A percentile compares a stretch with the other conserved stretches of the same genome.
These are phyloP conservation scores for Tuberolachnus salignus DNA, from an alignment of 2,888 invertebrate species.

Conservation along the genomic window DNA sequence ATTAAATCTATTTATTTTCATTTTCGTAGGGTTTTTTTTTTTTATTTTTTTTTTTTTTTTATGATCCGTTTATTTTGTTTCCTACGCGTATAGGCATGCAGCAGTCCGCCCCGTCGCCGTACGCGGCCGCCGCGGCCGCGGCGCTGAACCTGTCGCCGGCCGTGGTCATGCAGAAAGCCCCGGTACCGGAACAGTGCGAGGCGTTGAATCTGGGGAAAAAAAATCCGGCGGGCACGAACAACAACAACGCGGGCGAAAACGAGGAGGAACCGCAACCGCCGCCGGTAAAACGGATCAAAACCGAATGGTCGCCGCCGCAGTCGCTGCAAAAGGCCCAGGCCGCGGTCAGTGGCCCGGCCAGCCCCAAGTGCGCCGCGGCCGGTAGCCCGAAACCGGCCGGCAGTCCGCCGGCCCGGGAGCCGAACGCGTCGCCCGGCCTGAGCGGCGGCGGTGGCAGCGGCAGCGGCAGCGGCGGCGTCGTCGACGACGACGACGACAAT, in stretches of 20 bases:
- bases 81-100: background rate
- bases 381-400: background rate
- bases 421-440: background rate
- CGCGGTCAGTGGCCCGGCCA: background rate
- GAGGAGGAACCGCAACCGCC: background rate
- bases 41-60: no score
- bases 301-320: background rate
- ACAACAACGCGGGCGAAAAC: conserved; percentile 47
- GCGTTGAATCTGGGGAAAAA: conserved; percentile 45
- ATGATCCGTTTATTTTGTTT: background rate
- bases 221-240: conserved; percentile 7
- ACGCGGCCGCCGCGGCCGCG: background rate
- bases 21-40: no score
- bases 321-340: background rate
- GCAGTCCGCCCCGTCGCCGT: background rate
- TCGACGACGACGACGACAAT: background rate
- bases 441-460: background rate
- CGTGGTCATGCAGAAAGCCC: background rate
- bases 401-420: conserved; percentile 4
- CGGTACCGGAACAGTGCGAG: conserved; percentile 36
- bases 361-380: background rate
- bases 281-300: background rate
- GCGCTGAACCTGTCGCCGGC: conserved; percentile 21
- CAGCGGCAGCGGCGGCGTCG: background rate
- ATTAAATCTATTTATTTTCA: no score